Evolutionary conservation across 2,113 vertebrate species (phyloP).

Genomic region (Pterocles orientalis): DNA sequence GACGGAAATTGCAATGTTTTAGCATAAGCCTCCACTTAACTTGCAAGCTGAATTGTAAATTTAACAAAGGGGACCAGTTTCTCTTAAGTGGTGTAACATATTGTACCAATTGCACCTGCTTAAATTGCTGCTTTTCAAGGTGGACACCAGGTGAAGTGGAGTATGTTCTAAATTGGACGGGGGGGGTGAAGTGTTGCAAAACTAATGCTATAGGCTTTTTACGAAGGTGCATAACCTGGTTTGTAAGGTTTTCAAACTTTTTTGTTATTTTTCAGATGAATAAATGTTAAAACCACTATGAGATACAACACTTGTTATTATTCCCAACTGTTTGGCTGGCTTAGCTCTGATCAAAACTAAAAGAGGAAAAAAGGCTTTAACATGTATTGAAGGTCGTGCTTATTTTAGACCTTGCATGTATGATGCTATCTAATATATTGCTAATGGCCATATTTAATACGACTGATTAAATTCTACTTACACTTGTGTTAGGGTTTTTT

Average conservation of each 20-base stretch:
- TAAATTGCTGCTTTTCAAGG: background rate
- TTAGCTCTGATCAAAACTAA: background rate
- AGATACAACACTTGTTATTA: background rate
- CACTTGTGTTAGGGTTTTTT: fast-evolving
- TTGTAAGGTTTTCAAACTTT: background rate
- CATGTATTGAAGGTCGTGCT: background rate
- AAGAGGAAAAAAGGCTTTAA: background rate
- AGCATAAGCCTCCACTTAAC: background rate
- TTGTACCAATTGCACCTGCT: background rate
- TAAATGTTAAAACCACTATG: background rate
- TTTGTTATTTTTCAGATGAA: background rate
- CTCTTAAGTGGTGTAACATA: background rate
- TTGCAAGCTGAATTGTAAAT: background rate
- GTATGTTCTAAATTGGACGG: too few relatives aligned
- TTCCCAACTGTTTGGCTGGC: background rate
- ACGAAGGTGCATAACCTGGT: background rate
- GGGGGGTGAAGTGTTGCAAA: background rate
- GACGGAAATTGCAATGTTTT: background rate
- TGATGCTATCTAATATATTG: background rate
- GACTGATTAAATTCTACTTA: background rate
- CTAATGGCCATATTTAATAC: background rate
- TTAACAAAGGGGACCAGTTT: background rate
- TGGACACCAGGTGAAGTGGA: background rate
- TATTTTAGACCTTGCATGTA: background rate
- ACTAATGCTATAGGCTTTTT: background rate